A percentile compares a stretch with the other conserved stretches of the same genome.
These are phyloP conservation scores for Anthopleura sola DNA, from an alignment of 64 coral and sea anemone species.

Conservation along the genomic window DNA sequence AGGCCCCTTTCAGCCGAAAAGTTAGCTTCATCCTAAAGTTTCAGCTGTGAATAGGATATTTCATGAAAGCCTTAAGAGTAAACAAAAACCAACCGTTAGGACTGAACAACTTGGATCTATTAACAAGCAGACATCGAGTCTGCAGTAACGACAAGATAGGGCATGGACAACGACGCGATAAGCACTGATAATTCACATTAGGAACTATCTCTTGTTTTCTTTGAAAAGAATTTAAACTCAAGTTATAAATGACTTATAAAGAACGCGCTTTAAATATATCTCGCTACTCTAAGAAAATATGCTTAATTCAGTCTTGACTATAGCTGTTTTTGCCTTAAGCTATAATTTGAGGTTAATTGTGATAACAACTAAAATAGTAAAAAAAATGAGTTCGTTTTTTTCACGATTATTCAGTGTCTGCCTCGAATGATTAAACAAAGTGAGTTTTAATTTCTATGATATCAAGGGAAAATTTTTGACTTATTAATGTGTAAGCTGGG, in stretches of 20 bases:
- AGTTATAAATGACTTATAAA: neutral
- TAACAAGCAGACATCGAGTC: conserved; percentile 8
- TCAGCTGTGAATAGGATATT: neutral
- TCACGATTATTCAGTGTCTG: neutral
- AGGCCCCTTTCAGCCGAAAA: neutral
- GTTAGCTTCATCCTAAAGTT: neutral
- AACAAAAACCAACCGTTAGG: neutral
- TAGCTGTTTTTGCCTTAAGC: neutral
- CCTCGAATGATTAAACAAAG: neutral
- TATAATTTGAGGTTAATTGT: neutral
- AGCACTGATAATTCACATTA: conserved; percentile 10
- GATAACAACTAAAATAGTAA: neutral
- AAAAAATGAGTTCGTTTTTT: neutral
- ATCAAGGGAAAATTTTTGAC: neutral
- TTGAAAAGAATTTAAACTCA: neutral
- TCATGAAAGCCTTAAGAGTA: neutral
- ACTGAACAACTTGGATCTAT: conserved; percentile 21
- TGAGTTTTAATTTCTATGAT: neutral
- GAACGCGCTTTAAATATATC: neutral
- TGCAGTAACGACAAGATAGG: neutral
- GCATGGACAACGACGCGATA: neutral
- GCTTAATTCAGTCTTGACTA: neutral
- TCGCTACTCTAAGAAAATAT: neutral
- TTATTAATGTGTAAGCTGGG: neutral
- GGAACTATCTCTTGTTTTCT: neutral